These are phyloP conservation scores for Dryoscopus gambensis DNA, from an alignment of 2,113 vertebrate species.

Conservation along the genomic window DNA sequence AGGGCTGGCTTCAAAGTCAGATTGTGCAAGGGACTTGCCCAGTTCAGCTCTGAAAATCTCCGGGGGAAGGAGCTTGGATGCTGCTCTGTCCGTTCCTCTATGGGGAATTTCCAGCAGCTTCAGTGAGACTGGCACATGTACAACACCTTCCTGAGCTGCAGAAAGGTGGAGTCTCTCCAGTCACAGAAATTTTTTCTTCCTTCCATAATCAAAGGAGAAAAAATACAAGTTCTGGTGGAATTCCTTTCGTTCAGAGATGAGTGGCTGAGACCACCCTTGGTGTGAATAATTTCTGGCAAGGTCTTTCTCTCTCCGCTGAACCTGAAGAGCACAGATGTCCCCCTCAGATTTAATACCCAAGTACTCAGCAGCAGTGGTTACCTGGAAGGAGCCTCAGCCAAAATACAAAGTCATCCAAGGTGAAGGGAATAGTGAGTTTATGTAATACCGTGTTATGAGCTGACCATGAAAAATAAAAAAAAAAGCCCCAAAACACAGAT, in stretches of 20 bases:
- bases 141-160: background rate
- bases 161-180: background rate
- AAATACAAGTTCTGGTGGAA: background rate
- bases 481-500: background rate
- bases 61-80: background rate
- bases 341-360: background rate
- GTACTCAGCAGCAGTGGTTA: background rate
- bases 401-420: background rate
- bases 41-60: background rate
- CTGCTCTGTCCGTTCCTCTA: background rate
- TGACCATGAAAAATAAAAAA: background rate
- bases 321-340: background rate
- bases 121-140: background rate
- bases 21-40: background rate
- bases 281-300: background rate
- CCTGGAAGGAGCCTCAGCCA: background rate
- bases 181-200: background rate
- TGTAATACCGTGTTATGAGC: background rate
- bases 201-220: background rate
- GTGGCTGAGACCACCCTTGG: background rate
- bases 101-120: background rate
- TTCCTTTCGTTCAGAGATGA: background rate
- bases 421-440: background rate
- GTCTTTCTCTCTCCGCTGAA: background rate
- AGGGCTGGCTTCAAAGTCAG: background rate